phyloP scores from a whole-genome alignment of 2,113 vertebrate species.

The Thinocorus orbignyianus region DNA sequence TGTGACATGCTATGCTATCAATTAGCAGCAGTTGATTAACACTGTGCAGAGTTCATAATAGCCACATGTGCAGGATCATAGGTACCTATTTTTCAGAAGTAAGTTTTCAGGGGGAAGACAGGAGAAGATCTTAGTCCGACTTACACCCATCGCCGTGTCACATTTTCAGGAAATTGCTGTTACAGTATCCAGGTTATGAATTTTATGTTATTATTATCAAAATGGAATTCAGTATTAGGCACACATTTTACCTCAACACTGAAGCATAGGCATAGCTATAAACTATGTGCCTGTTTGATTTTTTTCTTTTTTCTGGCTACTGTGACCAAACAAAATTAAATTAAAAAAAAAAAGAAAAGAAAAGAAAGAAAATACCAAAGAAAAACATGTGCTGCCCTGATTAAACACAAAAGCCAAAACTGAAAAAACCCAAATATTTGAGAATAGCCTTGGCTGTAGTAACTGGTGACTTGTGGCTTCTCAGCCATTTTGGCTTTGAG shows the following conservation, averaged over 20 bases:
- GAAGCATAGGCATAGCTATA: not conserved
- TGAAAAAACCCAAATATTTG: not conserved
- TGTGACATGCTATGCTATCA: too few species aligned
- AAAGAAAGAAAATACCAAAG: not conserved
- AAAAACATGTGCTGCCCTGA: not conserved
- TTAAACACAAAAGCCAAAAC: not conserved
- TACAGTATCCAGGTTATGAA: not conserved
- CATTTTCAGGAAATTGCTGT: not conserved
- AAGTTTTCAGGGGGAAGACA: not conserved
- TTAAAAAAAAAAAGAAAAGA: not conserved
- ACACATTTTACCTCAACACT: not conserved
- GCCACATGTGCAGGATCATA: not conserved
- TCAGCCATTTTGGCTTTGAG: not conserved
- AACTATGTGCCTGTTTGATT: not conserved
- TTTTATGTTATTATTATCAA: not conserved
- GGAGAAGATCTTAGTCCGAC: not conserved
- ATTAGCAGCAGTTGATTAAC: not conserved
- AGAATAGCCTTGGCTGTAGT: not conserved
- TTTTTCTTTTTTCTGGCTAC: not conserved
- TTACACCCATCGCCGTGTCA: not conserved
- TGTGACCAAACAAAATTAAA: not conserved
- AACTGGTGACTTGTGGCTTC: not conserved
- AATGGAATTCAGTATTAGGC: not conserved
- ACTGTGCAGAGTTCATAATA: not conserved
- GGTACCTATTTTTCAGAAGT: not conserved